These are phyloP conservation scores for Cryptomyrus ogoouensis DNA, from an alignment of 2,113 vertebrate species.

Conservation along the genomic window DNA sequence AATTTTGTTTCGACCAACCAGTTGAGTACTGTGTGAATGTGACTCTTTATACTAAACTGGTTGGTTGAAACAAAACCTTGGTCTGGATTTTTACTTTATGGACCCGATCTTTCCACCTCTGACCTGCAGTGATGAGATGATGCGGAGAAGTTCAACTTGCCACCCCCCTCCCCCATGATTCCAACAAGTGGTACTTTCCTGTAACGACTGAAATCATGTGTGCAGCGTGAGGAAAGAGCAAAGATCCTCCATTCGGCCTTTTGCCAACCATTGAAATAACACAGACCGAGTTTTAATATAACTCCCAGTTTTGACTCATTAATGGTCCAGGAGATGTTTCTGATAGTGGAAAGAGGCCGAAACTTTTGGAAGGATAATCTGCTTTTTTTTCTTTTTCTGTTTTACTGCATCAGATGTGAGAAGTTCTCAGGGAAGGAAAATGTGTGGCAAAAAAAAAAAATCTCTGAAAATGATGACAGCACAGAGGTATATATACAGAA, in stretches of 20 bases:
- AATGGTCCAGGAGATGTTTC: background rate
- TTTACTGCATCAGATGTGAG: background rate
- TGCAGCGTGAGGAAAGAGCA: background rate
- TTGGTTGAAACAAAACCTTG: too few species aligned
- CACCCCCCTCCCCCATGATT: background rate
- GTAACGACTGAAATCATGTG: background rate
- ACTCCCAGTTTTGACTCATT: background rate
- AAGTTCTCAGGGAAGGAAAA: background rate
- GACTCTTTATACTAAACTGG: too few species aligned
- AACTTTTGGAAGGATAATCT: background rate
- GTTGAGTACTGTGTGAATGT: too few species aligned
- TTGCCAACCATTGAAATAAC: slow-evolving; percentile 3
- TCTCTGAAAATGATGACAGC: background rate
- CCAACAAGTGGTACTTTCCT: background rate
- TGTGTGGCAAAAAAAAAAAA: background rate
- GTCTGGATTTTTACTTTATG: too few species aligned
- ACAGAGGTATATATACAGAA: background rate
- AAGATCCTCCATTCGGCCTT: background rate
- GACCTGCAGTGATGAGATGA: background rate
- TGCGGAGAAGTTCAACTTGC: background rate
- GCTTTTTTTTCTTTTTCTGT: background rate
- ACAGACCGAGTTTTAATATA: background rate
- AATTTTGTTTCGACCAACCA: too few species aligned
- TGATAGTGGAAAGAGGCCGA: background rate
- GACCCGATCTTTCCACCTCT: too few species aligned